Conservation (phyloP, 2,888 invertebrate genomes). For the Pardosa pseudoannulata region DNA sequence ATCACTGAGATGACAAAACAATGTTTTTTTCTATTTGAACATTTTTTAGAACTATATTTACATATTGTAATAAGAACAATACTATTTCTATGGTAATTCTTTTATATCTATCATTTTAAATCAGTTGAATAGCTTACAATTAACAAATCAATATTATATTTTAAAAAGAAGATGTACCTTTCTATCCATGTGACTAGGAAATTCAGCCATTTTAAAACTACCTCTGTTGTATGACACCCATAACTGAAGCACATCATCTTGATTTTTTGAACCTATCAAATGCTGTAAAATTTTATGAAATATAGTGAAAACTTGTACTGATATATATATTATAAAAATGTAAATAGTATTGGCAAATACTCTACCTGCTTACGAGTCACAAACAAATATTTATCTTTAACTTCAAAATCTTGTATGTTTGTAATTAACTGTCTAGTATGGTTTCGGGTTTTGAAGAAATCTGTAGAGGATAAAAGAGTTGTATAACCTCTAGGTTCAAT, state of each 20-base stretch:
- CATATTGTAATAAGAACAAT: too few relatives aligned
- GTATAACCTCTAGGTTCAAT: conserved; percentile 82
- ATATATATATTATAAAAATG: too few relatives aligned
- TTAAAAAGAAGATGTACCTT: conserved; percentile 51
- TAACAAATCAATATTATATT: too few relatives aligned
- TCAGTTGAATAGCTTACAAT: too few relatives aligned
- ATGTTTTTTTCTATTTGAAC: too few relatives aligned
- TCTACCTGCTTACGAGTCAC: conserved; percentile 84
- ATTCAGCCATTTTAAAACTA: conserved; percentile 85
- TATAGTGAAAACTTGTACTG: too few relatives aligned
- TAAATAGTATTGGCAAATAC: too few relatives aligned
- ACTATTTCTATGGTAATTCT: too few relatives aligned
- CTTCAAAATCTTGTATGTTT: conserved; percentile 88
- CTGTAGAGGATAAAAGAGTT: conserved; percentile 79
- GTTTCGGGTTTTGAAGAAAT: conserved; percentile 75
- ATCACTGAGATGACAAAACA: too few relatives aligned
- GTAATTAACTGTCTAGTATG: conserved; percentile 81
- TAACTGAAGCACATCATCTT: conserved; percentile 80
- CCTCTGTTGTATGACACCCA: conserved; percentile 87
- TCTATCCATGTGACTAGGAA: conserved; percentile 83
- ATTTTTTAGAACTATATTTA: too few relatives aligned
- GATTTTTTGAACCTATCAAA: conserved; percentile 70
- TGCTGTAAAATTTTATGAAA: conserved; percentile 41
- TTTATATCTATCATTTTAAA: too few relatives aligned
- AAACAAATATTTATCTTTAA: conserved; percentile 90